Evolutionary conservation across 2,797 vertebrate species (phyloP).

Genomic region (Megaceryle alcyon): DNA sequence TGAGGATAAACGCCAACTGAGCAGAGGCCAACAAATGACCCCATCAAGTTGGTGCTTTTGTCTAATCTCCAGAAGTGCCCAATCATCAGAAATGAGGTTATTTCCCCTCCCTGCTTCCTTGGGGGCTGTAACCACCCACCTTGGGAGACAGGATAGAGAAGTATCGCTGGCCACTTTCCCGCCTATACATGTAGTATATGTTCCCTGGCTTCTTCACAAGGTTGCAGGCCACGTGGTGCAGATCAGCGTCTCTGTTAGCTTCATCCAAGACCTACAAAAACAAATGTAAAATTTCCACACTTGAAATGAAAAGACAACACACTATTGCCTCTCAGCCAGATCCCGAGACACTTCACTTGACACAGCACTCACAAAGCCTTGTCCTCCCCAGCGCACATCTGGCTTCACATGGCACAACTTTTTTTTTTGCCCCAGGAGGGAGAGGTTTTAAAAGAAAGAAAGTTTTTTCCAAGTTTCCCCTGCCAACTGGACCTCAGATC

Average conservation of each 20-base stretch:
- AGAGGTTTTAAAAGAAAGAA: neutral
- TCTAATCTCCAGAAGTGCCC: neutral
- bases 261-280: constrained; percentile 89
- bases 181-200: constrained; percentile 91
- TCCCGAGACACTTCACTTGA: neutral
- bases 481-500: neutral
- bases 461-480: neutral
- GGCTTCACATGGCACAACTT: neutral
- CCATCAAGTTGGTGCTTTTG: neutral
- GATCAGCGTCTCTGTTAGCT: constrained; percentile 89
- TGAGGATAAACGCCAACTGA: neutral
- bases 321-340: neutral
- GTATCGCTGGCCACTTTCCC: constrained; percentile 91
- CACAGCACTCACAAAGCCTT: neutral
- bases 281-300: neutral
- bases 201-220: constrained; percentile 95
- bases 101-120: neutral
- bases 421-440: neutral
- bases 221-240: constrained; percentile 94
- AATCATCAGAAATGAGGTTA: neutral
- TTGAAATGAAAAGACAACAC: neutral
- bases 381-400: accelerated
- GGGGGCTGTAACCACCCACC: constrained; percentile 73
- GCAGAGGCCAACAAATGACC: neutral
- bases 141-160: constrained; percentile 95